Conservation (phyloP, 2,797 vertebrate species). For the Lacerta viridis region DNA sequence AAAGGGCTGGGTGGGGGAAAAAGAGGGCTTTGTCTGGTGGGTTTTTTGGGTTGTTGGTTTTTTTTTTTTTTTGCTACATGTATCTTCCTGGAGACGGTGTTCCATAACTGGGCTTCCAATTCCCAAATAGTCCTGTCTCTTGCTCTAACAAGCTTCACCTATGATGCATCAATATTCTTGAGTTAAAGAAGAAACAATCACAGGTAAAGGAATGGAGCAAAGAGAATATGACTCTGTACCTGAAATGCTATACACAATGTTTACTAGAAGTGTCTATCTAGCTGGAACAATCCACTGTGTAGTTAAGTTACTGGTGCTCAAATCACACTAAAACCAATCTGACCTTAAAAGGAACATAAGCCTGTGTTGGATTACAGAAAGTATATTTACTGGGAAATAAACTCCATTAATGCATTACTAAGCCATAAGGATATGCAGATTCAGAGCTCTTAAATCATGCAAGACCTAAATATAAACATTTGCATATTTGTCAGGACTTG, state of each 20-base stretch:
- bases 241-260: neutral
- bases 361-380: neutral
- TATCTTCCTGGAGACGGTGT: neutral
- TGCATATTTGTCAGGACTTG: conserved; percentile 5
- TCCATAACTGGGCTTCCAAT: neutral
- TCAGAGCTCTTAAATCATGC: neutral
- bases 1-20: neutral
- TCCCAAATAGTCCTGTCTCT: neutral
- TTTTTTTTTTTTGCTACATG: neutral
- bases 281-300: neutral
- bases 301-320: neutral
- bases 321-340: neutral
- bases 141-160: neutral
- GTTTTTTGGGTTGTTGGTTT: no score
- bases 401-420: conserved; percentile 6
- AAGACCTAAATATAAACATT: neutral
- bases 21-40: neutral
- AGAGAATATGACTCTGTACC: neutral
- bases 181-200: neutral
- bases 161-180: neutral
- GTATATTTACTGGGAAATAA: neutral
- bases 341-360: neutral
- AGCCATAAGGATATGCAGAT: neutral
- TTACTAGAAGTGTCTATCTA: neutral
- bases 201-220: neutral